A percentile compares a stretch with the other conserved stretches of the same genome.
Evolutionary conservation across 1,140 invertebrate genomes (phyloP).

Genomic region (Drosophila varians): DNA sequence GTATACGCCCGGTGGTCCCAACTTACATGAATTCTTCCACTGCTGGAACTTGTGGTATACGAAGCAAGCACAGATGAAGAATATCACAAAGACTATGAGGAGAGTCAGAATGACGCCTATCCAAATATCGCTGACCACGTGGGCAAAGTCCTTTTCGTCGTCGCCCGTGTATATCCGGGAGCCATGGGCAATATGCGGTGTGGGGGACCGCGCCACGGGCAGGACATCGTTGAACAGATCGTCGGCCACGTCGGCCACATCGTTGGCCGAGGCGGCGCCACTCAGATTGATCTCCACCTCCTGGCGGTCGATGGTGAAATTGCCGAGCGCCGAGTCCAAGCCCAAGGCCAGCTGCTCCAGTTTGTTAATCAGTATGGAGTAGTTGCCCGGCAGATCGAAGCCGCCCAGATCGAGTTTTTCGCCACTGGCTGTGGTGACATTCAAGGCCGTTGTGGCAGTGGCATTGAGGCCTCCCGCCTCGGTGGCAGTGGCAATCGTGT

Average conservation of each 20-base stretch:
- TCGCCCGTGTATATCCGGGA: slow-evolving; percentile 65
- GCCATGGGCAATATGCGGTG: slow-evolving; percentile 55
- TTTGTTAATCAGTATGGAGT: slow-evolving; percentile 82
- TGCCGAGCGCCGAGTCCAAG: slow-evolving; percentile 70
- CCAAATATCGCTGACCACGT: slow-evolving; percentile 85
- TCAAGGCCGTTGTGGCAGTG: slow-evolving; percentile 34
- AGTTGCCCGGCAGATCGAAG: slow-evolving; percentile 79
- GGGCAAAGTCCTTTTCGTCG: slow-evolving; percentile 75
- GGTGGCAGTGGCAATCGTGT: slow-evolving; percentile 17
- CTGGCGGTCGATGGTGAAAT: slow-evolving; percentile 76
- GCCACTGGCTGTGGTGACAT: slow-evolving; percentile 43
- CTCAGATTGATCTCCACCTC: slow-evolving; percentile 73
- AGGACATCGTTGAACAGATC: slow-evolving; percentile 60
- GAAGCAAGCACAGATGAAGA: slow-evolving; percentile 86
- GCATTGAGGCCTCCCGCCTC: slow-evolving; percentile 40
- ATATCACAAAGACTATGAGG: slow-evolving; percentile 86
- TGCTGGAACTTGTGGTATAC: slow-evolving; percentile 88
- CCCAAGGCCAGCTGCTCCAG: slow-evolving; percentile 78
- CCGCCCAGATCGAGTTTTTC: slow-evolving; percentile 67
- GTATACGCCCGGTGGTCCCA: slow-evolving; percentile 29
- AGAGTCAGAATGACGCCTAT: slow-evolving; percentile 86
- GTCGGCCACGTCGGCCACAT: slow-evolving; percentile 60
- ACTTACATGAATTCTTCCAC: slow-evolving; percentile 87
- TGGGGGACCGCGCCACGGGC: slow-evolving; percentile 56
- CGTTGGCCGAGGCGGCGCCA: slow-evolving; percentile 54